Evolutionary conservation across 2,113 vertebrate species (phyloP), one percentile per base, ranked within the genome.

Genomic region (Sterrhoptilus dennistouni): DNA sequence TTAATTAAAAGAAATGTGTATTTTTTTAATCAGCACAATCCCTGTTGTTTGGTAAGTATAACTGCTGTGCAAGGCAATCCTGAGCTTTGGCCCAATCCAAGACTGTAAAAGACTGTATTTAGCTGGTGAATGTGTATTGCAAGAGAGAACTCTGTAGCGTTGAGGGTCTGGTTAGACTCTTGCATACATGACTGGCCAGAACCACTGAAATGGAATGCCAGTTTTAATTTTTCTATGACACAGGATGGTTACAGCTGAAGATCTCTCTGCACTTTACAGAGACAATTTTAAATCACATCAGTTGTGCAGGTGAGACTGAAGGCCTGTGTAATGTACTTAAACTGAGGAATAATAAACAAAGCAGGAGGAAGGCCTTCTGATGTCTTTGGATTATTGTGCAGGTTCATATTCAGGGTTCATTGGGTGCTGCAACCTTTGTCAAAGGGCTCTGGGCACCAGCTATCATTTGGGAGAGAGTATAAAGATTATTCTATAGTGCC

Each of bases 21-120:
- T 6, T 20, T 66, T 79, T 86, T 77, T 59, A n/a, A 36, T 71
- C 56, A 68, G 72, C 81, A 29, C 59, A 52, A 4, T 54, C 68
- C 11, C 0, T 88, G 53, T 50, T 82, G 36, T 45, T 91, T 69
- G 75, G 95, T 95, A 96, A 97, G 92, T 96, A 96, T n/a, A 86
- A 23, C 40, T 81, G 60, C 47, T 83, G 18, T 2, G 2, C 38
- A 68, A 81, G 72, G 40, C 7, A 5, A 2, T 77, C 59, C 24
- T 91, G 78, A 90, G 35, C 42, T 85, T 61, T 61, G 42, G 12
- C 71, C 27, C 2, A 2, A 0, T 64, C 53, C 18, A 45, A 61
- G 64, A 9, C 31, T 35, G 21, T 54, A 21, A 14, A 42, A 79
- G 23, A 17, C 21, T 19, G 4, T 45, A 13, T 29, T 90, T 53